Base-by-base conservation (phyloP, 2,797 vertebrate genomes). In the Chaetophractus vellerosus region DNA sequence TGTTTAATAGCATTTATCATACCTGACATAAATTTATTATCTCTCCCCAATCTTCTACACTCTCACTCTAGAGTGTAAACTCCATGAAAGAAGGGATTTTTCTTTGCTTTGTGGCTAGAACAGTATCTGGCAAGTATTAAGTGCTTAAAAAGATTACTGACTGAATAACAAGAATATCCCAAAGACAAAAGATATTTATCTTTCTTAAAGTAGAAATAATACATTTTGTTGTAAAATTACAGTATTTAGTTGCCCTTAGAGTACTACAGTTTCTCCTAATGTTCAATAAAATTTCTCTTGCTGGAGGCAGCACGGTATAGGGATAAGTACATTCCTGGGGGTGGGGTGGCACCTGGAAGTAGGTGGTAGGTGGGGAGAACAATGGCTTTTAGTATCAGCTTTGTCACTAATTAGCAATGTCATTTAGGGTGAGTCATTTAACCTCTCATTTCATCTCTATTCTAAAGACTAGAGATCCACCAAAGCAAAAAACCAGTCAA, bases 391-490 rank as follows among this genome's bases (percentile, higher is more conserved):
- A 59, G 78, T 52, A 38, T 52, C 78, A 79, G 38, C 48, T 94
- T 52, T 91, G 75, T 78, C 28, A 88, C 78, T 94, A 75, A 93
- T 90, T 95, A 82, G 68, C 71, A 74, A 68, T 64, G 57, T 86
- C 90, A 74, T 24, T 66, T 61, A 87, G 79, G 31, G n/a, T 87
- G 79, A 96, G 82, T 96, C 92, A 94, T 68, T 83, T 92, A 80
- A 92, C 72, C 45, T 80, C 82, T 88, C 31, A 78, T 31, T 88
- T 85, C 45, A 83, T 55, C 86, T 94, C 94, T 90, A 83, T 45
- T 38, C 82, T 61, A 63, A 66, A 61, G 66, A 63, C 89, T 93
- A 90, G 57, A 88, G 48, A 82, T 38, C 9, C 26, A 59, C 12
- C 12, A 91, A 90, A 94, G n/a, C 11, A 72, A 9, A 90, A 91